These are phyloP conservation scores for Herpetotheres cachinnans DNA, from an alignment of 2,113 vertebrate species.

Conservation along the genomic window DNA sequence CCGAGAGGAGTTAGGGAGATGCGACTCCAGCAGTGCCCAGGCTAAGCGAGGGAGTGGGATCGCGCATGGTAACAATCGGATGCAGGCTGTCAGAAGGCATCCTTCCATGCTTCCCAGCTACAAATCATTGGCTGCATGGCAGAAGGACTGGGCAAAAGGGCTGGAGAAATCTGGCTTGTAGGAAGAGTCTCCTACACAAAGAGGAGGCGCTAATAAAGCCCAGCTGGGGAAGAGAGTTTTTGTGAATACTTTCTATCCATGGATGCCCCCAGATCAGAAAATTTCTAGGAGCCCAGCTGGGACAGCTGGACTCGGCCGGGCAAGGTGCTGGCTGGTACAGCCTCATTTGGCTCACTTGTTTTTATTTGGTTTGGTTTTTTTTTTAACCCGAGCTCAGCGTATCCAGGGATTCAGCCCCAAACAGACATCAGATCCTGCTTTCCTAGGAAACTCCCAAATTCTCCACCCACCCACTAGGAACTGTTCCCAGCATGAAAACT, in stretches of 20 bases:
- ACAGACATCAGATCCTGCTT: neutral
- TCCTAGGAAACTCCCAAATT: neutral
- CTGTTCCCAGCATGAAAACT: neutral
- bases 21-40: neutral
- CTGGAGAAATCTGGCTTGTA: constrained; percentile 10
- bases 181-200: constrained; percentile 9
- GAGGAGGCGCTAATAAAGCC: neutral
- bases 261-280: neutral
- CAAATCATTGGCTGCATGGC: neutral
- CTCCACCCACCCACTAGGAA: neutral
- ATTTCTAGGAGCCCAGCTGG: neutral
- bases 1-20: neutral
- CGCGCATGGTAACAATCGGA: neutral
- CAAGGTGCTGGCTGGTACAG: neutral
- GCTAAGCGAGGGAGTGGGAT: neutral
- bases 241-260: neutral
- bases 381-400: neutral
- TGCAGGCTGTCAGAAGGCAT: neutral
- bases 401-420: neutral
- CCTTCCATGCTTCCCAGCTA: neutral
- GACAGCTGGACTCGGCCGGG: neutral
- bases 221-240: neutral
- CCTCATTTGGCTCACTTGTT: neutral
- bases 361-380: no score
- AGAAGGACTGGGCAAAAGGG: neutral